These are phyloP conservation scores for Pantherophis vulpinus DNA, from an alignment of 2,797 vertebrate genomes.

Conservation along the genomic window DNA sequence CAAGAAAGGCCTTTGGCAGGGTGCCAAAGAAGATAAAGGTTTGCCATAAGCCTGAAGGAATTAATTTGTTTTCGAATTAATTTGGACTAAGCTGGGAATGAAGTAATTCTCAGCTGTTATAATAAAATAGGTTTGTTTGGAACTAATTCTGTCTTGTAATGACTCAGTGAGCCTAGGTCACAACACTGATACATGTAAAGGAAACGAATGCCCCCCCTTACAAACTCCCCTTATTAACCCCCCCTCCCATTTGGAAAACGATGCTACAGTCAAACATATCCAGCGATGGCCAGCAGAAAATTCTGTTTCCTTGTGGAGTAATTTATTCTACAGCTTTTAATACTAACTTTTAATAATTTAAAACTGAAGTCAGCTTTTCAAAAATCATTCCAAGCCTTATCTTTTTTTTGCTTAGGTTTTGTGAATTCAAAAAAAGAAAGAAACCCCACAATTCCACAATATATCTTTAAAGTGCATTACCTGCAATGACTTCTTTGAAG, in stretches of 20 bases:
- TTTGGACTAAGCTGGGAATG: too few species aligned
- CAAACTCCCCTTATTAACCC: background rate
- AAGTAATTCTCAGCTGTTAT: too few species aligned
- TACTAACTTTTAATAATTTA: constrained; percentile 16
- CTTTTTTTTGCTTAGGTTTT: constrained; percentile 29
- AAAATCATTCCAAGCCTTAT: constrained; percentile 18
- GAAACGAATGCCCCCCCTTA: background rate
- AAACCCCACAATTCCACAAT: background rate
- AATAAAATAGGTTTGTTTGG: too few species aligned
- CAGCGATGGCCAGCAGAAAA: background rate
- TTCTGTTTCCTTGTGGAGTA: background rate
- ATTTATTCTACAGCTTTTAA: background rate
- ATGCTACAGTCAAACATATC: background rate
- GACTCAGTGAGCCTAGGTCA: too few species aligned
- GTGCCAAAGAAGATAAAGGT: too few species aligned
- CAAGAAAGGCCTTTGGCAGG: too few species aligned
- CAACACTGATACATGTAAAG: background rate
- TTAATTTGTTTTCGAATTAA: too few species aligned
- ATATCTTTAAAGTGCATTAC: background rate
- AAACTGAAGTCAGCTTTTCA: background rate
- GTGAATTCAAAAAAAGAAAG: background rate
- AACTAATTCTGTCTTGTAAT: too few species aligned
- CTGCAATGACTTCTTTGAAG: background rate
- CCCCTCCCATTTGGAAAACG: background rate
- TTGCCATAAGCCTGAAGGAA: too few species aligned